These are phyloP conservation scores for Natator depressus DNA, from an alignment of 2,113 vertebrate species.

Conservation along the genomic window DNA sequence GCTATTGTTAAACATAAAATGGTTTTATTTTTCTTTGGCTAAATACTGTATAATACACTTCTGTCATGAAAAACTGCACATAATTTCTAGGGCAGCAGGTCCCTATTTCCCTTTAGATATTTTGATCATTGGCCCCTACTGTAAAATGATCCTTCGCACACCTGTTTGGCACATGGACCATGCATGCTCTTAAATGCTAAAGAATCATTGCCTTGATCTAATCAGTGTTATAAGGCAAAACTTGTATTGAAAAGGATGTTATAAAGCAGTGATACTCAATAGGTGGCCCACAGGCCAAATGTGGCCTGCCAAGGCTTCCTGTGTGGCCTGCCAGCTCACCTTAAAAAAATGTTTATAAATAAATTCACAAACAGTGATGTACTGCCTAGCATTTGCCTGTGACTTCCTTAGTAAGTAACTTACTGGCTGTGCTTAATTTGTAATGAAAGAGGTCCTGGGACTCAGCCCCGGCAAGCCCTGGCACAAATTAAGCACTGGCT, in stretches of 20 bases:
- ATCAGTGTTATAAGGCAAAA: not conserved
- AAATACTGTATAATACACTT: constrained; percentile 39
- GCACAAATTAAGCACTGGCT: not conserved
- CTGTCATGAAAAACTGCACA: not conserved
- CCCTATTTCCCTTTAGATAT: constrained; percentile 54
- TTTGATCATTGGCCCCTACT: constrained; percentile 60
- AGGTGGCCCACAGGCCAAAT: not conserved
- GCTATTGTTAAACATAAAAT: constrained; percentile 31
- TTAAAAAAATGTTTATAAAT: not conserved
- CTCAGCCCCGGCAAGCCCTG: not conserved
- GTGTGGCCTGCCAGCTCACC: not conserved
- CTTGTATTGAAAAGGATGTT: constrained; percentile 21
- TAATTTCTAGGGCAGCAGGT: constrained; percentile 58
- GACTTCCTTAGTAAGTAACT: not conserved
- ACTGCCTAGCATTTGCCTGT: not conserved
- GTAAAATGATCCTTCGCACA: constrained; percentile 51
- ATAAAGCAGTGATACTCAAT: not conserved
- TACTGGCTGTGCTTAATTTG: not conserved
- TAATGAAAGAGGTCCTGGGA: not conserved
- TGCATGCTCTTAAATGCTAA: not conserved
- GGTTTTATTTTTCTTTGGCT: constrained; percentile 16
- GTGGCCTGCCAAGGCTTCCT: not conserved
- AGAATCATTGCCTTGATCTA: constrained; percentile 29
- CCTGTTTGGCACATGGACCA: constrained; percentile 51
- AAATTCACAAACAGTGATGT: not conserved